These are phyloP conservation scores for Contarinia nasturtii DNA, from an alignment of 1,140 invertebrate species.

Conservation along the genomic window DNA sequence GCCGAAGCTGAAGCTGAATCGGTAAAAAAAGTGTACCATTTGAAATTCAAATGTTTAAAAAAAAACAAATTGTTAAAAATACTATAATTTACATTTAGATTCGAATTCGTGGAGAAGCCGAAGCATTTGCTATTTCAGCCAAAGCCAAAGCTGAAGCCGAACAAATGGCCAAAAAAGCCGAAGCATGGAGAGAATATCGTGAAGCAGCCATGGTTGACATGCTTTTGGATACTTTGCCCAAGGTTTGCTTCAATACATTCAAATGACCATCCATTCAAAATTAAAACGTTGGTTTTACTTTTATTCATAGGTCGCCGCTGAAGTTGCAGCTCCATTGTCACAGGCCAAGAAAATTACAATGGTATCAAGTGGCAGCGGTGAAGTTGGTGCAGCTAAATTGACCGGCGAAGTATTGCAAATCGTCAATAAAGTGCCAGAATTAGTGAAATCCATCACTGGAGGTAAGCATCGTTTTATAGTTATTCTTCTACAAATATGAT, in stretches of 20 bases:
- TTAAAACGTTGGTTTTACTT: not conserved
- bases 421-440: conserved; percentile 71
- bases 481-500: too few species aligned
- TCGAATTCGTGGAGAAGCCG: conserved; percentile 60
- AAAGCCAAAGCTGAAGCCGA: conserved; percentile 90
- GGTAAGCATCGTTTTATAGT: too few species aligned
- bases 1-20: conserved; percentile 91
- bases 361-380: conserved; percentile 82
- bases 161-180: conserved; percentile 91
- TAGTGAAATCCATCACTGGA: conserved; percentile 80
- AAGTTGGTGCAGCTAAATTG: conserved; percentile 80
- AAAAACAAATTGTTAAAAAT: not conserved
- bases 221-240: conserved; percentile 88
- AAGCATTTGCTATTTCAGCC: conserved; percentile 82
- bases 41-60: not conserved
- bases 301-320: conserved; percentile 63
- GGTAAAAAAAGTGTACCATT: conserved; percentile 28
- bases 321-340: conserved; percentile 83
- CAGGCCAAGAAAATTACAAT: conserved; percentile 87
- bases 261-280: not conserved
- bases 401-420: conserved; percentile 86
- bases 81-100: conserved; percentile 8
- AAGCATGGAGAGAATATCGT: conserved; percentile 90
- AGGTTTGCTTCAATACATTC: conserved; percentile 34
- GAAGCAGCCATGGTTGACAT: conserved; percentile 95